Percentiles rank a stretch among this genome's conserved stretches.
Conservation (phyloP, 2,113 vertebrate species). For the Pseudonaja textilis region DNA sequence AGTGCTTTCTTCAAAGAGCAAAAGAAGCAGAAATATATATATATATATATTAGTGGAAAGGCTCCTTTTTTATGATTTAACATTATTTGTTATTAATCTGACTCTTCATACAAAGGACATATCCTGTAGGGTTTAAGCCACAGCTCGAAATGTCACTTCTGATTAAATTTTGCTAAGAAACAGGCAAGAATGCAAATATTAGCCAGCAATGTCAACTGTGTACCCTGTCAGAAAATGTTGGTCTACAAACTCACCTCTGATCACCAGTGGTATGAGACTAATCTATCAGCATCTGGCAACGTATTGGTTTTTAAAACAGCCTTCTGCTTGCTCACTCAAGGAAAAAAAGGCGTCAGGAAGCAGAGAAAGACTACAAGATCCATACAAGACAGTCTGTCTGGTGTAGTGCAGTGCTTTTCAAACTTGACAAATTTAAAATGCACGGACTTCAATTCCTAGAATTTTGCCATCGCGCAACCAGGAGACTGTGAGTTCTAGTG, state of each 20-base stretch:
- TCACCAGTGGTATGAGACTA: not conserved
- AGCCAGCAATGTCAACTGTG: not conserved
- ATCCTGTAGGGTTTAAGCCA: not conserved
- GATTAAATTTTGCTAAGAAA: not conserved
- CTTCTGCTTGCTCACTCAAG: not conserved
- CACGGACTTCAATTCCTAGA: not conserved
- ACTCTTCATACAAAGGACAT: not conserved
- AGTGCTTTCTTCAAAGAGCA: conserved; percentile 77
- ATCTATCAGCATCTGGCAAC: not conserved
- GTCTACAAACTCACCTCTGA: not conserved
- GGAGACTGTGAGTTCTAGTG: not conserved
- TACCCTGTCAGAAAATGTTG: not conserved
- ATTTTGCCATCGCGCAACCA: not conserved
- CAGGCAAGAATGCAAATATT: not conserved
- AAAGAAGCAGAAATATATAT: not conserved
- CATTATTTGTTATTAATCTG: not conserved
- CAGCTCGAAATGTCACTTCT: not conserved
- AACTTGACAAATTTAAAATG: not conserved
- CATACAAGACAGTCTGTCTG: not conserved
- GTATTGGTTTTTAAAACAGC: not conserved
- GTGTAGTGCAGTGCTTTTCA: not conserved
- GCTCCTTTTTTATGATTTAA: not conserved
- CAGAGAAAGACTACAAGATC: not conserved
- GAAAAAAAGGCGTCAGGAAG: not conserved
- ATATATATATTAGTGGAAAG: not conserved